Evolutionary conservation across 1,140 invertebrate genomes (phyloP), one percentile per base, ranked within the genome.

Genomic region (Drosophila littoralis): DNA sequence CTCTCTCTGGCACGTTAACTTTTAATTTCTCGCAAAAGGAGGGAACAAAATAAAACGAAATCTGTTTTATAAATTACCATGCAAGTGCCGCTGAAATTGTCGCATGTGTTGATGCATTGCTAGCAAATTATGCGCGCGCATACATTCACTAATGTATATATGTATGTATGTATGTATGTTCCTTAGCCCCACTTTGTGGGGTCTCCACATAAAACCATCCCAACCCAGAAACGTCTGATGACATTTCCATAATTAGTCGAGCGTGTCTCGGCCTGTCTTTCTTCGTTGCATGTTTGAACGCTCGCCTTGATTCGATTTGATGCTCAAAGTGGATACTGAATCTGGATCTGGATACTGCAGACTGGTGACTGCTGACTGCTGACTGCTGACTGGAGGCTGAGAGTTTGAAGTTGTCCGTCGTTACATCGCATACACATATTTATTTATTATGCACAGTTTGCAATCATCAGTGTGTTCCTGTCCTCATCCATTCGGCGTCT

Each of bases 211-310:
- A 84, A 42, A 50, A 40, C 0, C 54, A 22, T 33, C 50, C 71
- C 50, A 69, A 17, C 22, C 66, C 63, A 75, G 51, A 65, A 68
- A 43, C 51, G 76, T 79, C 83, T 82, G 83, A 85, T 85, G 84
- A 86, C 83, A 89, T 88, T 89, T 88, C 79, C 83, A 88, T 89
- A 88, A 88, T 88, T 89, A 88, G 83, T 89, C 84, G 79, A 88
- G 79, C 83, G 76, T 83, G 71, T 81, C 78, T 60, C 73, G 67
- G 57, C 64, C 63, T 74, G 67, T 67, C 54, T 64, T 68, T 52
- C 54, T 45, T 55, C 33, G 61, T 58, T 54, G 81, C 79, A 84
- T 75, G 77, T 84, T 79, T 82, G 75, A 71, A 79, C 79, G 72
- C 75, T 83, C 68, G 83, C 69, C 83, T 88, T 86, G 76, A 86